Conservation (phyloP, 2,888 invertebrate genomes). For the Apamea crenata region DNA sequence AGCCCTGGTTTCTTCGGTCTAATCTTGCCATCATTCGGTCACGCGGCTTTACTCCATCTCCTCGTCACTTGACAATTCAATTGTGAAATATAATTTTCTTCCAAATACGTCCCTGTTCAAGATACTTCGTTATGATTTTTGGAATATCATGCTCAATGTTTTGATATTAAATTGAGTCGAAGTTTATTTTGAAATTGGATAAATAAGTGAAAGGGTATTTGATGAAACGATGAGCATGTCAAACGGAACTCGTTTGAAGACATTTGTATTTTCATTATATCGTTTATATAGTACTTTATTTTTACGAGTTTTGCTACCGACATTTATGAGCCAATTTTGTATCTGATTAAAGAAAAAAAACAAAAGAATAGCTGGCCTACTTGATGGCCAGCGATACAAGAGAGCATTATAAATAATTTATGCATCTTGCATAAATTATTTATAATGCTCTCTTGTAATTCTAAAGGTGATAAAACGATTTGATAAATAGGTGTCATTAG, state of each 20-base stretch:
- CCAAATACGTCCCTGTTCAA: slow-evolving; percentile 52
- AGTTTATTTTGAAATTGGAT: slow-evolving; percentile 42
- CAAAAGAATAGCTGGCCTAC: slow-evolving; percentile 18
- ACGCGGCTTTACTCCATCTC: background rate
- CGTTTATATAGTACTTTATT: slow-evolving; percentile 20
- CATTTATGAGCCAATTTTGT: slow-evolving; percentile 10
- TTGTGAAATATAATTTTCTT: background rate
- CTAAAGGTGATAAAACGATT: slow-evolving; percentile 10
- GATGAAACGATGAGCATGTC: slow-evolving; percentile 33
- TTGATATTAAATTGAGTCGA: slow-evolving; percentile 53
- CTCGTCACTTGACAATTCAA: background rate
- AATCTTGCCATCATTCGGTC: background rate
- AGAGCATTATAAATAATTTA: too few species aligned
- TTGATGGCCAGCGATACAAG: too few species aligned
- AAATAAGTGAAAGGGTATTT: slow-evolving; percentile 47
- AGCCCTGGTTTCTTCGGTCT: background rate
- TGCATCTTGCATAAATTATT: slow-evolving; percentile 19
- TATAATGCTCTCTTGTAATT: slow-evolving; percentile 18
- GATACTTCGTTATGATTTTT: slow-evolving; percentile 51
- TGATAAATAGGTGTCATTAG: slow-evolving; percentile 38
- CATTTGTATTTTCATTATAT: slow-evolving; percentile 30
- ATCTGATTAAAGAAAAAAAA: slow-evolving; percentile 27
- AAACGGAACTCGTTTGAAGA: slow-evolving; percentile 30
- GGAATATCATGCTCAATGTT: slow-evolving; percentile 52
- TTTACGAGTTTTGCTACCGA: slow-evolving; percentile 19